Conservation (phyloP, 1,140 invertebrate genomes). For the Heliconius hewitsoni region DNA sequence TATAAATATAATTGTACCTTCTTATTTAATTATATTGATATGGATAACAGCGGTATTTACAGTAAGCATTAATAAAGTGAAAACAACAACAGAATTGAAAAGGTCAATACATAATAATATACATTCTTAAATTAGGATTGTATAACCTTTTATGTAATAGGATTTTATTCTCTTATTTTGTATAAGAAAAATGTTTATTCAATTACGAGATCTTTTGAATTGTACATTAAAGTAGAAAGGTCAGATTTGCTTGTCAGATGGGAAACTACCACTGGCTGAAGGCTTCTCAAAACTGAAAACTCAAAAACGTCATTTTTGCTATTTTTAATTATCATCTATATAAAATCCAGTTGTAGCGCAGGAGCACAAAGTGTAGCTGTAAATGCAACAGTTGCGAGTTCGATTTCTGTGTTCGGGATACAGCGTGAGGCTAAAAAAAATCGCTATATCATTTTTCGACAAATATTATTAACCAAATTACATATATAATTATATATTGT, state of each 20-base stretch:
- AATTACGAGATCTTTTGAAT: not conserved
- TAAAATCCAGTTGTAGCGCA: no score
- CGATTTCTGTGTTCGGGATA: no score
- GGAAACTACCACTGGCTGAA: not conserved
- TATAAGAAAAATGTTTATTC: not conserved
- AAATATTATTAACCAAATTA: not conserved
- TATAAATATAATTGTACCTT: no score
- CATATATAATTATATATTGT: no score
- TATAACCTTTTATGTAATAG: slow-evolving; percentile 27
- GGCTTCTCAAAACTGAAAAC: not conserved
- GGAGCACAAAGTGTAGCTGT: no score
- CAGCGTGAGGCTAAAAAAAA: no score
- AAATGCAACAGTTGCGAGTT: no score
- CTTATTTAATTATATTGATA: not conserved
- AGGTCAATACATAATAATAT: slow-evolving; percentile 15
- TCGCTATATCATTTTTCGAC: not conserved
- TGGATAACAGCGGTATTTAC: not conserved
- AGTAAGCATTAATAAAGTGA: not conserved
- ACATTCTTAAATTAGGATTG: slow-evolving; percentile 19
- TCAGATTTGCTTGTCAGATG: not conserved
- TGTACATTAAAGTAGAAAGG: not conserved
- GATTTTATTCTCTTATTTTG: not conserved
- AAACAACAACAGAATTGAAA: not conserved
- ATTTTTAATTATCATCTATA: not conserved
- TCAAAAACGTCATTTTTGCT: not conserved